Evolutionary conservation across 2,113 vertebrate genomes (phyloP), one percentile per base, ranked within the genome.

Genomic region (Platichthys stellatus): DNA sequence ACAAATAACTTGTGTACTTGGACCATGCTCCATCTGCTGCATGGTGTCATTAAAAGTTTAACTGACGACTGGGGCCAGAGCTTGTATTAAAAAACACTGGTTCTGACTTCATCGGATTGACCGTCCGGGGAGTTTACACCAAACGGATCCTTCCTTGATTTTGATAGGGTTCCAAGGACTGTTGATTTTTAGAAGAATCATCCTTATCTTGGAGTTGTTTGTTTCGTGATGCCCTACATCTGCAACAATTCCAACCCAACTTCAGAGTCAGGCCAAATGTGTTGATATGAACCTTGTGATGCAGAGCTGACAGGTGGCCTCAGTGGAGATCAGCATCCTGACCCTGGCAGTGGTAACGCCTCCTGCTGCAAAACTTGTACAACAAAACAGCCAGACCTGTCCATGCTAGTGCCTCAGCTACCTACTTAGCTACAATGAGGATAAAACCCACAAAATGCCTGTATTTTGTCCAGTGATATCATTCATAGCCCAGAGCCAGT

Each of bases 311-410:
- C 0, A 24, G 21, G 73, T 58, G 60, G 61, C 5, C 47, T 15
- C 57, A 0, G 24, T 2, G 11, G 53, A 65, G 63, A 56, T 73
- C 63, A 28, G 43, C 40, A 69, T 59, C 74, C 54, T 2, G 31
- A 21, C 35, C 70, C 51, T 88, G 86, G 83, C 83, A 90, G 86
- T 86, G 83, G 23, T 69, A 43, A 62, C 23, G 72, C 72, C 59
- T 76, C 45, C 14, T 21, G 2, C 63, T 67, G 68, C 24, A 62
- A 3, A 49, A 63, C 51, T 35, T 63, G 10, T 54, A 23, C 18
- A 57, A 74, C 12, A 28, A 2, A 51, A 76, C 71, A 61, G 53
- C 54, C 62, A 66, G 10, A 76, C 58, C 28, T 43, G 61, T 74
- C 26, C 74, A 57, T 20, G 60, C 43, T 26, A 45, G 28, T 8